Conservation (phyloP, 2,797 vertebrate genomes). For the Florisuga fusca region DNA sequence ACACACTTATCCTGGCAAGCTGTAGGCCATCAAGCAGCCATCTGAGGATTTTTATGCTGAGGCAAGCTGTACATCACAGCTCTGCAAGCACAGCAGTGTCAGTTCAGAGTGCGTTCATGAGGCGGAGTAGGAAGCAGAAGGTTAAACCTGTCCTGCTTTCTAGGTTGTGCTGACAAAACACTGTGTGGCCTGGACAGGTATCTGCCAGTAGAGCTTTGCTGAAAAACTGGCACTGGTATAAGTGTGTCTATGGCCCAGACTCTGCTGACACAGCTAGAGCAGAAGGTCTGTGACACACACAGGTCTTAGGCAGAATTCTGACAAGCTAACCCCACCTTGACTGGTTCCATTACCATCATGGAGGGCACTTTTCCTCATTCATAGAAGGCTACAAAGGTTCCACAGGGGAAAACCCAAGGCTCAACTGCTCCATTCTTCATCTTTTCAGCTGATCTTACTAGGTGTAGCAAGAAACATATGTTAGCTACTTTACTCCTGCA, state of each 20-base stretch:
- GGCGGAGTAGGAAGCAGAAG: neutral
- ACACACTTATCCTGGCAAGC: neutral
- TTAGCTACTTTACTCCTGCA: neutral
- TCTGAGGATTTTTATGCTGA: conserved; percentile 35
- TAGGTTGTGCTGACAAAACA: neutral
- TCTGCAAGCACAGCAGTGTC: conserved; percentile 11
- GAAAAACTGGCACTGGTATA: neutral
- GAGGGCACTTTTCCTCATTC: neutral
- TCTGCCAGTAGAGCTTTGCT: neutral
- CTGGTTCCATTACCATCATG: neutral
- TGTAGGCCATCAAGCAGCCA: neutral
- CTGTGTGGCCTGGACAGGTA: neutral
- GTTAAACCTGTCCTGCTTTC: neutral
- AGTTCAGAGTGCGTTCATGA: neutral
- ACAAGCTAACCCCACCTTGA: neutral
- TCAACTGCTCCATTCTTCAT: neutral
- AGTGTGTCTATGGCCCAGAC: neutral
- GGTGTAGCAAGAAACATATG: neutral
- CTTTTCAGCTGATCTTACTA: neutral
- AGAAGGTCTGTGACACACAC: neutral
- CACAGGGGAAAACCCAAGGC: neutral
- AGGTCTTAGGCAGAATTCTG: neutral
- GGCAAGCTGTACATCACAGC: neutral
- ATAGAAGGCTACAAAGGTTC: neutral
- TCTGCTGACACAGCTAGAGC: neutral